Evolutionary conservation across 2,888 invertebrate species (phyloP).

Genomic region (Amblyjoppa proteus): DNA sequence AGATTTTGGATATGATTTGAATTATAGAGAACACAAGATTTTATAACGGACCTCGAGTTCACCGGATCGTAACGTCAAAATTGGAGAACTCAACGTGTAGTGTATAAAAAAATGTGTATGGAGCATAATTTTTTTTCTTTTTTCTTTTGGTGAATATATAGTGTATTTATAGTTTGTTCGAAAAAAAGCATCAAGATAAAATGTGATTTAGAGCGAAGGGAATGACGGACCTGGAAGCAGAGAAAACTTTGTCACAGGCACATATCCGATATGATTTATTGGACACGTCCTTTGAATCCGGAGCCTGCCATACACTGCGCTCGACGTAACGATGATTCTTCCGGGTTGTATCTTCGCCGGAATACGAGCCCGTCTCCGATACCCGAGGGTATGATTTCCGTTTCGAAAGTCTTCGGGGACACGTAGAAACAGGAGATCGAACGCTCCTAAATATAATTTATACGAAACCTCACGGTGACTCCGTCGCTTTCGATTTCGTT

Average conservation of each 20-base stretch:
- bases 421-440: conserved; percentile 23
- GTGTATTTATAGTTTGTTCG: too few species aligned
- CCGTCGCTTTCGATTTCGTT: neutral
- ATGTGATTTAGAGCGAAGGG: neutral
- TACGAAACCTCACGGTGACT: neutral
- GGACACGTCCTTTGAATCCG: neutral
- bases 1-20: neutral
- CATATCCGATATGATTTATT: neutral
- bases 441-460: neutral
- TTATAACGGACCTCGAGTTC: too few species aligned
- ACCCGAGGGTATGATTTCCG: neutral
- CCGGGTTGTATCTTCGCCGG: too few species aligned
- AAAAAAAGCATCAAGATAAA: too few species aligned
- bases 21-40: too few species aligned
- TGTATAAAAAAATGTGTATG: too few species aligned
- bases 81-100: too few species aligned
- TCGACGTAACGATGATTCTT: conserved; percentile 26
- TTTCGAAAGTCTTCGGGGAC: conserved; percentile 11
- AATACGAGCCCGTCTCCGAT: conserved; percentile 12
- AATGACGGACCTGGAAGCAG: neutral
- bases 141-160: too few species aligned
- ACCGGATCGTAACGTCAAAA: too few species aligned
- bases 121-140: too few species aligned
- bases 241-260: neutral
- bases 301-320: neutral